A percentile compares a stretch with the other conserved stretches of the same genome.
Conservation (phyloP, 2,797 vertebrate genomes). For the Apogon hyalosoma region DNA sequence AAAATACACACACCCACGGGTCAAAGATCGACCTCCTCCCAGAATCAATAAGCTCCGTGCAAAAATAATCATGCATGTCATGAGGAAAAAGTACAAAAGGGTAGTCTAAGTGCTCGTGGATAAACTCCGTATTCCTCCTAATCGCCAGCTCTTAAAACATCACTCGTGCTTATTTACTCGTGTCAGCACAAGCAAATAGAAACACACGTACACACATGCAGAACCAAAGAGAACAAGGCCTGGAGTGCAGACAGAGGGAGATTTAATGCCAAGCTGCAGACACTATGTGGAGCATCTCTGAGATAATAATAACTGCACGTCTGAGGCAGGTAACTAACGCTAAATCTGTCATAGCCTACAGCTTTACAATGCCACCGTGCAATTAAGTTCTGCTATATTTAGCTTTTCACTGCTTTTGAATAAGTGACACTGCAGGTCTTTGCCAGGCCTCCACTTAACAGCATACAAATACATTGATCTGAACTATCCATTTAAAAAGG, state of each 20-base stretch:
- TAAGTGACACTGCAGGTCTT: conserved; percentile 13
- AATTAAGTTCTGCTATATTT: conserved; percentile 12
- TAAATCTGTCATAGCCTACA: conserved; percentile 9
- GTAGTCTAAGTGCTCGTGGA: conserved; percentile 9
- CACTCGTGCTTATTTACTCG: conserved; percentile 42
- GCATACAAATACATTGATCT: conserved; percentile 28
- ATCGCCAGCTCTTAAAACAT: conserved; percentile 35
- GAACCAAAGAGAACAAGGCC: conserved; percentile 1
- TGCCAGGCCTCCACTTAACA: conserved; percentile 33
- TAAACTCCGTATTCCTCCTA: conserved; percentile 28
- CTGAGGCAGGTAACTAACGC: conserved; percentile 1
- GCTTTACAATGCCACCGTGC: conserved; percentile 1
- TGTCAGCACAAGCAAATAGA: conserved; percentile 45
- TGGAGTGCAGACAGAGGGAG: conserved; percentile 2
- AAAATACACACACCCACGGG: conserved; percentile 69
- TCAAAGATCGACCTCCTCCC: conserved; percentile 57
- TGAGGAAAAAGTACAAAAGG: conserved; percentile 30
- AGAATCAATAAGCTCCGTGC: conserved; percentile 68
- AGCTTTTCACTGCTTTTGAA: conserved; percentile 31
- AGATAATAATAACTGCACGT: not conserved
- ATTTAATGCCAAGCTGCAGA: not conserved
- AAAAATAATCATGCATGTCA: conserved; percentile 53
- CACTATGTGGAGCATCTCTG: not conserved
- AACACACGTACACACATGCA: conserved; percentile 12
- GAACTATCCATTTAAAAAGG: conserved; percentile 12